Percentiles rank a stretch among this genome's conserved stretches.
Conservation (phyloP, 53 echinoderm and acorn worm species). For the Apostichopus leukothele region DNA sequence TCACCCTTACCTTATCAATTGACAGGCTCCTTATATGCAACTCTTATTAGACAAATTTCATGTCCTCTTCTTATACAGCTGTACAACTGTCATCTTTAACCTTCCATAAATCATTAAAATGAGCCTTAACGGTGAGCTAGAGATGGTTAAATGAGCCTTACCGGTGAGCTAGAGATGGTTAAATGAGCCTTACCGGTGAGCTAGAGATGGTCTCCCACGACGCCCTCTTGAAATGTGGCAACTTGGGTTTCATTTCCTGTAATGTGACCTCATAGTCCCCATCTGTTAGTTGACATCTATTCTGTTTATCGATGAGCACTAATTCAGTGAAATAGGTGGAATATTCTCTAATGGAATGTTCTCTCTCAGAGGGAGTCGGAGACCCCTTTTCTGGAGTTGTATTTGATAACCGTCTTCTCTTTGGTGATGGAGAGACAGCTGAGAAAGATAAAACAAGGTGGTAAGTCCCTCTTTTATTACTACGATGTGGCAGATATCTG, state of each 20-base stretch:
- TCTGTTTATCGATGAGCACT: conserved; percentile 81
- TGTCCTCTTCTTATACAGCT: too few relatives aligned
- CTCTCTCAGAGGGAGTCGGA: conserved; percentile 11
- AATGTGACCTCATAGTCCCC: conserved; percentile 91
- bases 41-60: too few relatives aligned
- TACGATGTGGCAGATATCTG: too few relatives aligned
- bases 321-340: conserved; percentile 74
- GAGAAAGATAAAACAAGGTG: neutral
- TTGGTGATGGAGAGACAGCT: conserved; percentile 42
- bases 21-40: too few relatives aligned
- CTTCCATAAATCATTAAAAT: too few relatives aligned
- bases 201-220: conserved; percentile 95
- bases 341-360: conserved; percentile 16
- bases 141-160: too few relatives aligned
- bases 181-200: conserved; percentile 55
- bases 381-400: conserved; percentile 27
- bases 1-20: too few relatives aligned
- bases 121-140: too few relatives aligned
- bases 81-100: too few relatives aligned
- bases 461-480: too few relatives aligned
- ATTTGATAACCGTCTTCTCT: conserved; percentile 44
- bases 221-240: conserved; percentile 69
- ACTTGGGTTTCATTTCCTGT: conserved; percentile 81
- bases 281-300: conserved; percentile 84
- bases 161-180: too few relatives aligned